Base-by-base conservation (phyloP, 1,140 invertebrate genomes). In the Zaprionus inermis region DNA sequence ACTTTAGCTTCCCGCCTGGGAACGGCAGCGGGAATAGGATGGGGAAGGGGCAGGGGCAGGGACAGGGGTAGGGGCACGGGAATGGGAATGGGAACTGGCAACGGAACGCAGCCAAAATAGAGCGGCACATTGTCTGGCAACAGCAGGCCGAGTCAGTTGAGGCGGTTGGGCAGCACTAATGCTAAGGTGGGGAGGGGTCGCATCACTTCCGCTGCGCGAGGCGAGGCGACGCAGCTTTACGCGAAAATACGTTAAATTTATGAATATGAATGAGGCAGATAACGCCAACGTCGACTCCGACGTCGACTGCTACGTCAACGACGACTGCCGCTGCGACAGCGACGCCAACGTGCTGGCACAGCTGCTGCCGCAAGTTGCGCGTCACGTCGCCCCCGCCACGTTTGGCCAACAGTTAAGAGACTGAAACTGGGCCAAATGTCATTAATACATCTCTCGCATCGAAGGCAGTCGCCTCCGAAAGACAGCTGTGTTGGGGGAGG, bases 381-480 rank as follows among this genome's bases (percentile, higher is more conserved):
- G 61, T 44, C 30, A 66, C 38, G 12, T 41, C n/a, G 46, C 34
- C 67, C 34, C 41, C 66, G 61, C 71, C 65, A 51, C 16, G 41
- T 36, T 46, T 54, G 28, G 51, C 41, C 32, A 68, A 67, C 74
- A 63, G 61, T 64, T 61, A 41, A 32, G 7, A 16, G 38, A 66
- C 24, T 28, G 36, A 83, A 86, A 86, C 79, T 86, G 70, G 83
- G 83, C 77, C 83, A 86, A 86, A 88, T 89, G 83, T 88, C 83
- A 86, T 86, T 88, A 86, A 86, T 86, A 86, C 83, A 88, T n/a
- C n/a, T 88, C 83, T 86, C 64, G 66, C 69, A 80, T 74, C 78
- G 79, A 76, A 79, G 81, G 73, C 71, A 60, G 71, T 54, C 56
- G 41, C 51, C 63, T 44, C 68, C 73, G 73, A 68, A 60, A 72